Conservation (phyloP, 2,113 vertebrate genomes). For the Nerophis ophidion region DNA sequence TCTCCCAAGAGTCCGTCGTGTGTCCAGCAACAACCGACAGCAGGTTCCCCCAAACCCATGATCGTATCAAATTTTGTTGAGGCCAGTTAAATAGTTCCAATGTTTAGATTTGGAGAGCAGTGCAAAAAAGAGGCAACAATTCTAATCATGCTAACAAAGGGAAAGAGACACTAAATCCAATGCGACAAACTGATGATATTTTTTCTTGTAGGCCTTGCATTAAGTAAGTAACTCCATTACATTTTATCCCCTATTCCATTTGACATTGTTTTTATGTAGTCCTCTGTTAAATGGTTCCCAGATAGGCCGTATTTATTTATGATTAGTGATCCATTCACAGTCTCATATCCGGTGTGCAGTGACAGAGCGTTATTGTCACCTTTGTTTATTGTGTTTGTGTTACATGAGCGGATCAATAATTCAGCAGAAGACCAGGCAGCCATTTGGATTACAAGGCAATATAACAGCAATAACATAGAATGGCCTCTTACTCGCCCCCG, state of each 20-base stretch:
- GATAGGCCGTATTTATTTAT: constrained; percentile 24
- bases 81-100: no score
- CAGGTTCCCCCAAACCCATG: no score
- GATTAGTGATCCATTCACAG: constrained; percentile 9
- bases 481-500: constrained; percentile 29
- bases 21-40: no score
- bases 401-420: constrained; percentile 48
- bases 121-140: no score
- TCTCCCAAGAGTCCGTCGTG: no score
- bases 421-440: constrained; percentile 16
- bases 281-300: constrained; percentile 16
- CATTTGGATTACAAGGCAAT: constrained; percentile 37
- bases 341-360: constrained; percentile 13
- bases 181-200: constrained; percentile 2
- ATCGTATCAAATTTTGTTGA: no score
- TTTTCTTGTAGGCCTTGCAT: background rate
- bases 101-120: no score
- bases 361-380: constrained; percentile 16
- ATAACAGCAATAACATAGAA: constrained; percentile 23
- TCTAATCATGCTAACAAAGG: no score
- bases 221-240: constrained; percentile 1
- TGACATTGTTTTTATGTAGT: constrained; percentile 11
- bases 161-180: background rate
- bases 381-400: constrained; percentile 31
- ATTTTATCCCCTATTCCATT: background rate